These are phyloP conservation scores for Eira barbara DNA, from an alignment of 2,113 vertebrate genomes.

Conservation along the genomic window DNA sequence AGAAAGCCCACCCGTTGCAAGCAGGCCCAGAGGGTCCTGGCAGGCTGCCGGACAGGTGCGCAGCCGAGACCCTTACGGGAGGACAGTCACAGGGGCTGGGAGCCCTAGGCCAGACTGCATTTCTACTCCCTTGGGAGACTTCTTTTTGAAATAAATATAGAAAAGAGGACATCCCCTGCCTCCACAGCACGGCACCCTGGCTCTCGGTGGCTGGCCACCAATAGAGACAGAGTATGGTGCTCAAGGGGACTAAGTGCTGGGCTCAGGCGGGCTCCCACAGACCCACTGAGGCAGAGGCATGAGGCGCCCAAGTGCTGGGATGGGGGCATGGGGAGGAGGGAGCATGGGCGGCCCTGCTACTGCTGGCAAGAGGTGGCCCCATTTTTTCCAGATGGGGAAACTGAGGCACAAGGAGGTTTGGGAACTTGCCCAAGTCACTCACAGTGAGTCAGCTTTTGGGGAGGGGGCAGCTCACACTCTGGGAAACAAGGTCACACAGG, in stretches of 20 bases:
- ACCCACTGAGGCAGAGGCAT: slow-evolving; percentile 66
- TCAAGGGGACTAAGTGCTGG: slow-evolving; percentile 7
- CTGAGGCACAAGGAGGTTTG: slow-evolving; percentile 79
- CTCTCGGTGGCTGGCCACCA: background rate
- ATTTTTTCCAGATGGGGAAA: slow-evolving; percentile 81
- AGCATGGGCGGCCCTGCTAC: slow-evolving; percentile 72
- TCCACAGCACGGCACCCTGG: slow-evolving; percentile 2
- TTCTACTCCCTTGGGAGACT: slow-evolving; percentile 57
- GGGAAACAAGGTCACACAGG: slow-evolving; percentile 15
- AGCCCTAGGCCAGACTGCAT: background rate
- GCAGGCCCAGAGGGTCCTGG: slow-evolving; percentile 13
- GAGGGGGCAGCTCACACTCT: slow-evolving; percentile 28
- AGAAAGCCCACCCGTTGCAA: background rate
- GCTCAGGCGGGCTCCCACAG: slow-evolving; percentile 40
- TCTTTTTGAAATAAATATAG: slow-evolving; percentile 76
- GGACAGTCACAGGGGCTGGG: background rate
- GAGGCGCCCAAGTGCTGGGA: slow-evolving; percentile 45
- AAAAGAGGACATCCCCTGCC: slow-evolving; percentile 46
- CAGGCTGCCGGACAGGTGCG: background rate
- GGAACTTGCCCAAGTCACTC: slow-evolving; percentile 78
- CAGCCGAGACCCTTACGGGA: background rate
- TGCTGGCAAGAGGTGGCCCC: slow-evolving; percentile 80
- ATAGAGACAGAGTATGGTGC: background rate
- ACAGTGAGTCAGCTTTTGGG: slow-evolving; percentile 76
- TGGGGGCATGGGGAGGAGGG: slow-evolving; percentile 13